These are phyloP conservation scores for Tiliacea citrago DNA, from an alignment of 2,888 invertebrate genomes.

Conservation along the genomic window DNA sequence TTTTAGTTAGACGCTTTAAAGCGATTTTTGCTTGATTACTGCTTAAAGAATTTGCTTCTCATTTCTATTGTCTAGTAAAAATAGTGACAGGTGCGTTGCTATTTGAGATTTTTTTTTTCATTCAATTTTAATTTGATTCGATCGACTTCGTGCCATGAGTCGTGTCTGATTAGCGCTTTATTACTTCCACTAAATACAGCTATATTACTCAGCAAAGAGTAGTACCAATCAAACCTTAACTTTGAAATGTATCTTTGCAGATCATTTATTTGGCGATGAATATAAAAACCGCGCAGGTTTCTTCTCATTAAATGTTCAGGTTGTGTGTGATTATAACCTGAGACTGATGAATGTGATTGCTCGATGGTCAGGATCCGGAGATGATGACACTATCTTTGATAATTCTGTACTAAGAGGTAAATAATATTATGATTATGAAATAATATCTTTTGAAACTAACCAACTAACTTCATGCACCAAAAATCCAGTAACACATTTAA, in stretches of 20 bases:
- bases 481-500: background rate
- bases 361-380: background rate
- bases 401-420: background rate
- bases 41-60: background rate
- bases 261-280: background rate
- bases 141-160: background rate
- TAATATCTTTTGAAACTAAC: background rate
- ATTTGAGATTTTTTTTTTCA: background rate
- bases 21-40: background rate
- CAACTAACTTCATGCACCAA: background rate
- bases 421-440: background rate
- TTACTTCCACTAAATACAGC: background rate
- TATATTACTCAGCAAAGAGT: background rate
- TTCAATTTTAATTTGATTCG: background rate
- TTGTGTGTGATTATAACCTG: background rate
- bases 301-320: conserved; percentile 1
- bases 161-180: background rate
- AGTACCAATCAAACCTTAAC: background rate
- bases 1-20: background rate
- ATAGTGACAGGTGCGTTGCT: background rate
- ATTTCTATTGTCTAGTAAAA: background rate
- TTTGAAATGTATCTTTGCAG: background rate
- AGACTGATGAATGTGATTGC: background rate
- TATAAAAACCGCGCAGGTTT: background rate
- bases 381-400: background rate